Evolutionary conservation across 2,797 vertebrate species (phyloP).

Genomic region (Acanthopagrus latus): DNA sequence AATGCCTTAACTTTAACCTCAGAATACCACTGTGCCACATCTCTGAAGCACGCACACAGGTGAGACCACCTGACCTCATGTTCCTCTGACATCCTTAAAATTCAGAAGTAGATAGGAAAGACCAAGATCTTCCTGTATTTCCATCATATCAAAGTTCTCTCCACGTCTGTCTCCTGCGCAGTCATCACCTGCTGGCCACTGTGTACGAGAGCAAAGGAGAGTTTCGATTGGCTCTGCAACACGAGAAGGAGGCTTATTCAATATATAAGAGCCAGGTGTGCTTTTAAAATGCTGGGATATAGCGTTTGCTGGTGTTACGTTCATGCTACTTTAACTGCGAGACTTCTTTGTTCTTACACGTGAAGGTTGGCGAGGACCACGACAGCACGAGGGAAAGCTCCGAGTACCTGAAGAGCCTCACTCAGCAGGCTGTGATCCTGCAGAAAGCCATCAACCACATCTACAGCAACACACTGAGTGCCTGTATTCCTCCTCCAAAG

Average conservation of each 20-base stretch:
- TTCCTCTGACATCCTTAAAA: background rate
- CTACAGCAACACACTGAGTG: conserved; percentile 88
- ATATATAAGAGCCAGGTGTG: conserved; percentile 93
- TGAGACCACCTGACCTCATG: conserved; percentile 67
- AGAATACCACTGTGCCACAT: conserved; percentile 90
- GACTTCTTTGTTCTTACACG: background rate
- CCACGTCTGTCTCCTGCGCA: conserved; percentile 61
- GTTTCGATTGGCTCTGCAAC: conserved; percentile 92
- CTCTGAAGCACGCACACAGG: conserved; percentile 93
- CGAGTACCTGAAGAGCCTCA: conserved; percentile 93
- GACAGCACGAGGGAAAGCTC: conserved; percentile 93
- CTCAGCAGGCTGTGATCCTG: conserved; percentile 92
- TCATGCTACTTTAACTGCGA: conserved; percentile 12
- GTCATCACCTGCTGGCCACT: conserved; percentile 93
- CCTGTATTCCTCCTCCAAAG: conserved; percentile 87
- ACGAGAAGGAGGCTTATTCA: conserved; percentile 92
- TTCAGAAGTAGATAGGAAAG: background rate
- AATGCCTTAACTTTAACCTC: conserved; percentile 89
- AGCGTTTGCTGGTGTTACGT: background rate
- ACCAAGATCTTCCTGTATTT: background rate
- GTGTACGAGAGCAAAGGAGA: conserved; percentile 95
- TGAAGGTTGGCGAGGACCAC: conserved; percentile 91
- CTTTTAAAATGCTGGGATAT: background rate
- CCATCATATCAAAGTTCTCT: background rate
- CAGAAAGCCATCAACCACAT: conserved; percentile 95